Evolutionary conservation across 1,140 invertebrate species (phyloP).

Genomic region (Elysia chlorotica): DNA sequence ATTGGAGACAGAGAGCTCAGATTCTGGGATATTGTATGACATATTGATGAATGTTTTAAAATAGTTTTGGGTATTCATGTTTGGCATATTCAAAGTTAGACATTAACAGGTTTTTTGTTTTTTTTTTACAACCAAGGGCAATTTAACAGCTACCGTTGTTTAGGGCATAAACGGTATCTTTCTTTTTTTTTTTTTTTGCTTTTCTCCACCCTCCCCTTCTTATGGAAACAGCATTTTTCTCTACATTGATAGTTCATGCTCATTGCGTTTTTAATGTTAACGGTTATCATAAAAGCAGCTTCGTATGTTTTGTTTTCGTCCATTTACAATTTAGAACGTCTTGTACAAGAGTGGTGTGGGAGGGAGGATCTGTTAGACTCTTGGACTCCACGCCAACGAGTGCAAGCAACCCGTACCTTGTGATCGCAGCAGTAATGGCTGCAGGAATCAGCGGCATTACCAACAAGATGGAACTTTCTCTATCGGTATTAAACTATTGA

Average conservation of each 20-base stretch:
- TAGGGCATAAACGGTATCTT: too few species aligned
- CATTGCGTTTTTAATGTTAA: background rate
- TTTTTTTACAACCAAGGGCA: too few species aligned
- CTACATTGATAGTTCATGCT: background rate
- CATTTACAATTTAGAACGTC: too few species aligned
- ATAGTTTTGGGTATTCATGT: background rate
- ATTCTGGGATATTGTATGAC: background rate
- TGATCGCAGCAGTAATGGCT: background rate
- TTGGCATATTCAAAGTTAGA: background rate
- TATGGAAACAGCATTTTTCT: too few species aligned
- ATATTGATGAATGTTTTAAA: background rate
- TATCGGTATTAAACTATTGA: background rate
- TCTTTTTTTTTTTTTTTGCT: too few species aligned
- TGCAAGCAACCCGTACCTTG: constrained; percentile 8
- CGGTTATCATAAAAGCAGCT: background rate
- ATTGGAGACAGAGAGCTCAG: background rate
- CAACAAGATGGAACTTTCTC: background rate
- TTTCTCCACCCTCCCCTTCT: too few species aligned
- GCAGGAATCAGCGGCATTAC: constrained; percentile 5
- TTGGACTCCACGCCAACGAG: background rate
- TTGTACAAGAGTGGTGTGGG: too few species aligned
- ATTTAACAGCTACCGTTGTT: too few species aligned
- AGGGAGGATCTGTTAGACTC: too few species aligned
- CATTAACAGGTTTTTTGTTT: background rate
- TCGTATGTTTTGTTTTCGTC: background rate